phyloP scores from a whole-genome alignment of 2,113 vertebrate genomes.

The Neodon shergylaensis region DNA sequence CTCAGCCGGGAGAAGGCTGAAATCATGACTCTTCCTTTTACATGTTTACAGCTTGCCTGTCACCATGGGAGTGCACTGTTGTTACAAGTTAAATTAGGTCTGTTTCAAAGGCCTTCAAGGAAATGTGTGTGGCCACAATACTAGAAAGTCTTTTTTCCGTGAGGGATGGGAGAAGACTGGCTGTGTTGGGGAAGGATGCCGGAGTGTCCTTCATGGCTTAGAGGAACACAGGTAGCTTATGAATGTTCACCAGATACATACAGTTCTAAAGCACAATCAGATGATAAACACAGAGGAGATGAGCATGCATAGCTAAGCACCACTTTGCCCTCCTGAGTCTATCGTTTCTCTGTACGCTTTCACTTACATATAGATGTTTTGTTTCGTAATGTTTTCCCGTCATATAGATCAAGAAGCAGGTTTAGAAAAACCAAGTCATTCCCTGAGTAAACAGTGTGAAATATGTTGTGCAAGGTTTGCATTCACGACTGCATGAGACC shows the following conservation, averaged over 20 bases:
- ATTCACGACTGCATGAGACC: not conserved
- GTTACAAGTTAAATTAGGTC: slow-evolving; percentile 20
- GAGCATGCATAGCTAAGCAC: not conserved
- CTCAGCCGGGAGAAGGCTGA: not conserved
- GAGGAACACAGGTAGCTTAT: not conserved
- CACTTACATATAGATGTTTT: not conserved
- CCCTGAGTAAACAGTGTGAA: not conserved
- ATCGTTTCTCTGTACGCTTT: not conserved
- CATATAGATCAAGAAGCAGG: not conserved
- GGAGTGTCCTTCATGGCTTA: not conserved
- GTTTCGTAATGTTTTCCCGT: not conserved
- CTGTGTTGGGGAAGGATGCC: not conserved
- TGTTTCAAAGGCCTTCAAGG: not conserved
- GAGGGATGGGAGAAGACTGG: no score
- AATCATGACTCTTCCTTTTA: not conserved
- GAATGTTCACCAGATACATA: not conserved
- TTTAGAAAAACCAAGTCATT: not conserved
- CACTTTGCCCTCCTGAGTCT: not conserved
- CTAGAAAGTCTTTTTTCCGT: not conserved
- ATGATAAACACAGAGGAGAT: not conserved
- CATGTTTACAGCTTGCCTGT: not conserved
- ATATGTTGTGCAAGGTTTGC: not conserved
- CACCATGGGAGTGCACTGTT: slow-evolving; percentile 21
- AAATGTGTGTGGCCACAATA: not conserved
- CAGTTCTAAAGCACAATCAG: not conserved